Evolutionary conservation across 1,140 invertebrate genomes (phyloP), one percentile per base, ranked within the genome.

Genomic region (Pomacea maculata): DNA sequence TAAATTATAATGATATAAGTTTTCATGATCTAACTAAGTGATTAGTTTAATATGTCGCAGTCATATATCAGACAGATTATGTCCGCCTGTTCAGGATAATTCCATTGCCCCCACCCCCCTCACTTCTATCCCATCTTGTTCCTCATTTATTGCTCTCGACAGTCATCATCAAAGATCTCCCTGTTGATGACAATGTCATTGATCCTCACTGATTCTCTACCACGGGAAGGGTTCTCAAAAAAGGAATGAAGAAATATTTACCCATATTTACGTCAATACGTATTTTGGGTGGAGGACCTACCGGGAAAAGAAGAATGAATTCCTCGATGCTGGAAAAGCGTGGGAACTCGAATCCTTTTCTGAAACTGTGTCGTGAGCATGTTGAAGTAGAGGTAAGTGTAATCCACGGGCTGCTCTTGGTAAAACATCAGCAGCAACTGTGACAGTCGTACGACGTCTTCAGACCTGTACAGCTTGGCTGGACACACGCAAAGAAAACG

Each of bases 221-320:
- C 3, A 45, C 0, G 34, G 34, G 34, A 45, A 45, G 34, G 2
- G 2, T 45, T 45, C 34, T 45, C 34, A 4, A 6, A 45, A 45
- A 45, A 45, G 34, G 34, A 45, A 45, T 45, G 0, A 45, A 45
- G 34, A 6, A 45, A 45, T 45, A 4, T 45, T 45, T 45, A 45
- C 34, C 34, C 34, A 45, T 6, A 45, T 19, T 10, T 34, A 14
- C 68, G 14, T 14, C n/a, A n/a, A 71, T n/a, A 45, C 6, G 34
- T 61, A 61, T 61, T 61, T 11, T 70, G 68, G 21, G 71, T 19
- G 19, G 10, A 11, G 19, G 19, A 63, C 34, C 17, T 77, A 78
- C 77, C 77, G 12, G 77, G 96, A 0, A 89, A 83, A 29, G 88
- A 89, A 14, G 91, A 92, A 67, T 89, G 86, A 17, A 87, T 80